Evolutionary conservation across 2,113 vertebrate genomes (phyloP).

Genomic region (Mirza zaza): DNA sequence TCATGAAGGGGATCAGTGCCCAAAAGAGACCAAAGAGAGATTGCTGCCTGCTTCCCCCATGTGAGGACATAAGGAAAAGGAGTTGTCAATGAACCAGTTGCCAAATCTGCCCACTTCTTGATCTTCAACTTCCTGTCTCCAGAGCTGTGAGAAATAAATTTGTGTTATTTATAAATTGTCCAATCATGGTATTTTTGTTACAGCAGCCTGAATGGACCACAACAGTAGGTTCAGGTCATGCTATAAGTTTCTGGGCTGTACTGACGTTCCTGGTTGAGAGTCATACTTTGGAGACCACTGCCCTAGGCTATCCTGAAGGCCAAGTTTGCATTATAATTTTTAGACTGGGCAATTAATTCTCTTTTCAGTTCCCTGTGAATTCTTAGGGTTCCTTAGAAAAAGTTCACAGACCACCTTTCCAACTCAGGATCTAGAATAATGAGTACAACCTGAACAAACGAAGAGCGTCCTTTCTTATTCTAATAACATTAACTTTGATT

Average conservation of each 20-base stretch:
- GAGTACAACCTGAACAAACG: not conserved
- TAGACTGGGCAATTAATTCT: not conserved
- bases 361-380: not conserved
- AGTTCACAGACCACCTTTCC: not conserved
- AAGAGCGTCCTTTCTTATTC: not conserved
- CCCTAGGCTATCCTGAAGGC: not conserved
- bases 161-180: not conserved
- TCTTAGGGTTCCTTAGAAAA: not conserved
- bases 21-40: not conserved
- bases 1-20: not conserved
- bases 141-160: not conserved
- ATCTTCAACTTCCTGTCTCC: not conserved
- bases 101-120: not conserved
- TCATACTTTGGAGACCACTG: not conserved
- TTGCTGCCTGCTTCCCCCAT: not conserved
- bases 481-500: not conserved
- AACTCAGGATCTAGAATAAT: not conserved
- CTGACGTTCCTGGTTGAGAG: not conserved
- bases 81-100: not conserved
- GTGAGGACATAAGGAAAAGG: not conserved
- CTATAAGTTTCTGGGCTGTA: too few species aligned
- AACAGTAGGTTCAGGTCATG: not conserved
- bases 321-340: not conserved
- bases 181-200: not conserved
- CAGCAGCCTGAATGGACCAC: not conserved